phyloP scores from a whole-genome alignment of 1,140 invertebrate species.

The Drosophila novamexicana region DNA sequence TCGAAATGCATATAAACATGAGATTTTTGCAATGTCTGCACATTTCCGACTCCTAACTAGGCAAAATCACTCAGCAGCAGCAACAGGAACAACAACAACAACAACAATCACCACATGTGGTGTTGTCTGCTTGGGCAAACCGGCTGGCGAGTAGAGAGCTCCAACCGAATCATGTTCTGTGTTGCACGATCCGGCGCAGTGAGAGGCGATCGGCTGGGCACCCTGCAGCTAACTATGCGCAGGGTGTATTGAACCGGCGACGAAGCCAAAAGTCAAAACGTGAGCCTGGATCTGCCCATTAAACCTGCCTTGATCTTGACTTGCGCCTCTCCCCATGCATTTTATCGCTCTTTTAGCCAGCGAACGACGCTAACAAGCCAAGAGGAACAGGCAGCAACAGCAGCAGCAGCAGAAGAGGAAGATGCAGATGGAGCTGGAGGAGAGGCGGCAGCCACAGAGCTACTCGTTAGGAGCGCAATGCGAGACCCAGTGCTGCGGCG shows the following conservation, averaged over 20 bases:
- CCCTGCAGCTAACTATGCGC: conserved; percentile 69
- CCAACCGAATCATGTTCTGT: conserved; percentile 31
- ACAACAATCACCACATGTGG: conserved; percentile 65
- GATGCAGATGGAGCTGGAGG: conserved; percentile 1
- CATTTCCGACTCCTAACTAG: conserved; percentile 65
- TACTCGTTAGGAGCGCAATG: conserved; percentile 48
- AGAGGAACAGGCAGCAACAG: conserved; percentile 30
- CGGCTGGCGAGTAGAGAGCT: conserved; percentile 42
- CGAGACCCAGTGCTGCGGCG: conserved; percentile 35
- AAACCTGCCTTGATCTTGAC: conserved; percentile 53
- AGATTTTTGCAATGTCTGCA: conserved; percentile 66
- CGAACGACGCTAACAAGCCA: conserved; percentile 75
- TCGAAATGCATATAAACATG: conserved; percentile 81
- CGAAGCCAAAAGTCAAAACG: conserved; percentile 80
- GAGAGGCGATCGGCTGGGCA: conserved; percentile 44
- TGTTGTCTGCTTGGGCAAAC: conserved; percentile 40
- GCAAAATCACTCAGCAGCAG: conserved; percentile 72
- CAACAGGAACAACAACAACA: background rate
- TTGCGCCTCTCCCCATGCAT: conserved; percentile 23
- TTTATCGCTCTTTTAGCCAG: conserved; percentile 80
- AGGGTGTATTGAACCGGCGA: conserved; percentile 71
- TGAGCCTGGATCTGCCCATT: conserved; percentile 64
- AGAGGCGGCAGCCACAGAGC: background rate
- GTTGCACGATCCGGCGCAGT: conserved; percentile 37
- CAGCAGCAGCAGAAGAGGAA: conserved; percentile 10